Evolutionary conservation across 2,113 vertebrate species (phyloP), one percentile per base, ranked within the genome.

Genomic region (Pomatostomus ruficeps): DNA sequence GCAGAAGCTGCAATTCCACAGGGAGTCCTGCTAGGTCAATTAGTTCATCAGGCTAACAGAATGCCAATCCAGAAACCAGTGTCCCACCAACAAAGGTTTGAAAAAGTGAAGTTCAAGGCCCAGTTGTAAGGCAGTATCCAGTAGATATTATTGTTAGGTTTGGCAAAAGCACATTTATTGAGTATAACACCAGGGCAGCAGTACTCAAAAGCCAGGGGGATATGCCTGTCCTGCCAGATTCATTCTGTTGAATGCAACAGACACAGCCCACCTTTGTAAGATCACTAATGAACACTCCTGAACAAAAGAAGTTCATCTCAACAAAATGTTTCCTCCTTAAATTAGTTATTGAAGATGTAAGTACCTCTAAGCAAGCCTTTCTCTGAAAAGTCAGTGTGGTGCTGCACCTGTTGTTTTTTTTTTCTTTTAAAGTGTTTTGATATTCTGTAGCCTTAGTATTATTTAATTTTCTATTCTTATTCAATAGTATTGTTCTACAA

Each of bases 1-100:
- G 98, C 97, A 98, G 97, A 98, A 97, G 94, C 96, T 89, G 90
- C 92, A 87, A 65, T 97, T 95, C 98, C 88, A 51, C 6, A 5
- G 97, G 97, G 97, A 97, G 91, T 55, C 96, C 89, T 80, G 94
- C 87, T 94, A 98, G 97, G 97, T 98, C 97, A 98, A 97, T 97
- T 97, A 98, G 98, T 95, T 97, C 97, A 97, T 97, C 96, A 79
- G 88, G 92, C 81, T 91, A 92, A 96, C 73, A 96, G 96, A 97
- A 95, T 4, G 96, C 95, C 76, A 75, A 95, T 91, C 96, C 85
- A 92, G 91, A 93, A 97, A 95, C 82, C 81, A 93, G 49, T 90
- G 94, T 91, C 92, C 90, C 91, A 51, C 89, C 70, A 96, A 96
- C 85, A 89, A 92, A 91, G 72, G 42, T 45, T 72, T 92, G 70